Conservation (phyloP, 2,113 vertebrate genomes). For the Myxocyprinus asiaticus region DNA sequence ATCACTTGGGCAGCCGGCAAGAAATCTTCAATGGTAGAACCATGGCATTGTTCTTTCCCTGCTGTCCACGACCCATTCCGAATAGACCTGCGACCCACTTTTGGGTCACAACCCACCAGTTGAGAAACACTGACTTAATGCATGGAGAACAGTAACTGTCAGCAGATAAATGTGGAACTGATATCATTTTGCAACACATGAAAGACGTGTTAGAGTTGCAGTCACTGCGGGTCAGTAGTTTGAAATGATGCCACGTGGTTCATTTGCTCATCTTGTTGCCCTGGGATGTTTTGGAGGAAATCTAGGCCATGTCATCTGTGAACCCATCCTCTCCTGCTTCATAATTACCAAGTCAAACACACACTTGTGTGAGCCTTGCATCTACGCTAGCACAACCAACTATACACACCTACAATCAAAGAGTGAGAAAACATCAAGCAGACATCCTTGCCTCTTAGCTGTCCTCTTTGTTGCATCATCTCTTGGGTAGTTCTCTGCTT, state of each 20-base stretch:
- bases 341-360: conserved; percentile 27
- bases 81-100: too few relatives aligned
- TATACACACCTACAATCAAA: conserved; percentile 19
- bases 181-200: background rate
- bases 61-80: too few relatives aligned
- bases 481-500: conserved; percentile 18
- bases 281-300: conserved; percentile 38
- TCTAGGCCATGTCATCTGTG: conserved; percentile 39
- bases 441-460: conserved; percentile 1
- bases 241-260: conserved; percentile 19
- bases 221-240: background rate
- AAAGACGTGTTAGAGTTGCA: background rate
- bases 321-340: background rate
- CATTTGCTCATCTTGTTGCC: conserved; percentile 41
- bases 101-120: too few relatives aligned
- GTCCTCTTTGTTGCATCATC: conserved; percentile 19
- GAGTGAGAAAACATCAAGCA: conserved; percentile 30
- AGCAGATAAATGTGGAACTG: background rate
- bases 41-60: too few relatives aligned
- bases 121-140: background rate
- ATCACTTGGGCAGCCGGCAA: too few relatives aligned
- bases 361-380: background rate
- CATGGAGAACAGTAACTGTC: background rate
- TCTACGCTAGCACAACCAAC: background rate
- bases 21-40: too few relatives aligned